Evolutionary conservation across 2,888 invertebrate species (phyloP), one percentile per base, ranked within the genome.

Genomic region (Scaeva pyrastri): DNA sequence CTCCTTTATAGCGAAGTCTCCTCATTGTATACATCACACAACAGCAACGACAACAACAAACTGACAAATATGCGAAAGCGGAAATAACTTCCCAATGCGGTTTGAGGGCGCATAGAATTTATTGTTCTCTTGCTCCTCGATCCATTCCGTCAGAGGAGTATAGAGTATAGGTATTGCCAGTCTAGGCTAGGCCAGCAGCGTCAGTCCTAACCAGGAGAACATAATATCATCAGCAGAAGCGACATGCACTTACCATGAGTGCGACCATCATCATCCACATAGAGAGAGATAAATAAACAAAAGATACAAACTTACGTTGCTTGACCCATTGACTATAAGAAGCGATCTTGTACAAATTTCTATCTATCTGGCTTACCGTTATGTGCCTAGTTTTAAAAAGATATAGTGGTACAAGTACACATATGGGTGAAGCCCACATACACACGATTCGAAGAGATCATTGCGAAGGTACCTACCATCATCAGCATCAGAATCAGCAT

Each of bases 291-390:
- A 68, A 48, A 60, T 50, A 11, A 39, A 60, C 39, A 55, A 43
- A 75, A 72, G 64, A 70, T 73, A 78, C 64, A 66, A 62, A 52
- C 64, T 70, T 75, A 66, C 85, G 66, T 85, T 71, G 81, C 81
- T 86, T 86, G 85, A 86, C 85, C 85, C 85, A 86, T 81, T 86
- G 85, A 86, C 81, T 86, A 86, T 86, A 86, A 86, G 85, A 74
- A 86, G 85, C 85, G 81, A 86, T 86, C 85, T 81, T 81, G 85
- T 77, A 86, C 85, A 86, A 86, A 81, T 86, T 81, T 86, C 73
- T 73, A 81, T 81, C 81, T 77, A 77, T 77, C 81, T 77, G 73
- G 68, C 85, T 86, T 86, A 77, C 85, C 85, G 85, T 86, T 86
- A 86, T 72, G 70, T 86, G 85, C 73, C 81, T 86, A 81, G 81